Base-by-base conservation (phyloP, 2,888 invertebrate genomes). In the Lucinisca nassula region DNA sequence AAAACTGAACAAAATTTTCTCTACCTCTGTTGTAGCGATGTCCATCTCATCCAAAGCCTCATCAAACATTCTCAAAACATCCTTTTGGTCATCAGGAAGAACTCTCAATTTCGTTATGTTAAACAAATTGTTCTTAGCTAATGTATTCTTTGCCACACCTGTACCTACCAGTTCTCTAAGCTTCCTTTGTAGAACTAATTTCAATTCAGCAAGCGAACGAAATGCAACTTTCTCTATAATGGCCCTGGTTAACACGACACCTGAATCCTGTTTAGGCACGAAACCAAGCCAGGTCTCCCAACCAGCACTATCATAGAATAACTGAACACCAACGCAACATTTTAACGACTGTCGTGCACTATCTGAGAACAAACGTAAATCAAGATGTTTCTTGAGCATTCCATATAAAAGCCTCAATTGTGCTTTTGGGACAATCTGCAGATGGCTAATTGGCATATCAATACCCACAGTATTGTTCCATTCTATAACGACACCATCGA, bases 401-500 rank as follows among this genome's bases (percentile, higher is more conserved):
- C 24, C 27, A 24, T 74, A 74, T 30, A 74, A 1, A 4, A n/a
- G 30, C 30, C 30, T 74, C 30, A 74, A n/a, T 74, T 10, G 45
- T n/a, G 21, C 6, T 45, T 45, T 74, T 40, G 74, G 24, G 27
- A 38, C 74, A 27, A 45, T 38, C 30, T 74, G 74, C 30, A 74
- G 45, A 21, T 74, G 74, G 30, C 45, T 24, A 17, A 74, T 45
- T 21, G 40, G 27, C 49, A 45, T 27, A 40, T 45, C 49, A 49
- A 40, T 74, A 12, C 74, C 74, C 14, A 58, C 70, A 45, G 75
- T 35, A 70, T 75, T 75, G 21, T 72, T 38, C 82, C 82, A 82
- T 32, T 82, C 82, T 0, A 82, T 70, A n/a, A 40, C 49, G 12
- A 82, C 38, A 32, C 82, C 82, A 67, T 82, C 82, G 49, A 82